A percentile compares a stretch with the other conserved stretches of the same genome.
phyloP scores from a whole-genome alignment of 2,888 invertebrate species.

The Sarcophaga variegata region DNA sequence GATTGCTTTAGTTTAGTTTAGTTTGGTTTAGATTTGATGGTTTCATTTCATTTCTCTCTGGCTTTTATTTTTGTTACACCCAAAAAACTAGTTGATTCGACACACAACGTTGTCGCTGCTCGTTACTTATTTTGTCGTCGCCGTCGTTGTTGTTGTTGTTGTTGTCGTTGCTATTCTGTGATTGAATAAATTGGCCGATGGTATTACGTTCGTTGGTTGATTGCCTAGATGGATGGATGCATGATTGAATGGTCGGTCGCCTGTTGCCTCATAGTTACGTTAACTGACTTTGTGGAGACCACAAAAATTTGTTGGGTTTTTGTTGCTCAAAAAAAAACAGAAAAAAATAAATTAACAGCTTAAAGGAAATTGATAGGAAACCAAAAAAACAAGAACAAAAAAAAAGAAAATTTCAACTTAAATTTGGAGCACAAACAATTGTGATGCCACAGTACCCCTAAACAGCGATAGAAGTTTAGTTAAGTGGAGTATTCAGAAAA shows the following conservation, averaged over 20 bases:
- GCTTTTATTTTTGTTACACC: conserved; percentile 61
- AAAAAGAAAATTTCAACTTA: conserved; percentile 21
- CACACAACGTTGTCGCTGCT: conserved; percentile 42
- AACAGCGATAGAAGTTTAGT: not conserved
- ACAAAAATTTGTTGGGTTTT: conserved; percentile 63
- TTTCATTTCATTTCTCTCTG: conserved; percentile 30
- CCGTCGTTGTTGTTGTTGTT: not conserved
- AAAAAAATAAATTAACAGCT: conserved; percentile 54
- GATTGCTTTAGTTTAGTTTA: conserved; percentile 50
- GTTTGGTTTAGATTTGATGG: conserved; percentile 1
- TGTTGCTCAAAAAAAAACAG: conserved; percentile 40
- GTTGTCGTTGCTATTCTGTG: conserved; percentile 8
- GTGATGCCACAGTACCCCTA: conserved; percentile 3
- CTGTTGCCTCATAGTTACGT: conserved; percentile 9
- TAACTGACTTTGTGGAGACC: conserved; percentile 48
- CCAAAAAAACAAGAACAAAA: conserved; percentile 32
- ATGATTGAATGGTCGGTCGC: conserved; percentile 47
- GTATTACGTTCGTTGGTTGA: conserved; percentile 44
- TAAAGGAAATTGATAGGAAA: conserved; percentile 69
- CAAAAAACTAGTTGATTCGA: conserved; percentile 66
- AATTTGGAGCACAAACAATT: conserved; percentile 59
- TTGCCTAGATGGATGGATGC: conserved; percentile 34
- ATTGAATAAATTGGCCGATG: conserved; percentile 69
- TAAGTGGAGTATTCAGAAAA: not conserved
- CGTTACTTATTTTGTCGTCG: not conserved